A percentile compares a stretch with the other conserved stretches of the same genome.
Evolutionary conservation across 1,140 invertebrate species (phyloP).

Genomic region (Aleiodes sp.): DNA sequence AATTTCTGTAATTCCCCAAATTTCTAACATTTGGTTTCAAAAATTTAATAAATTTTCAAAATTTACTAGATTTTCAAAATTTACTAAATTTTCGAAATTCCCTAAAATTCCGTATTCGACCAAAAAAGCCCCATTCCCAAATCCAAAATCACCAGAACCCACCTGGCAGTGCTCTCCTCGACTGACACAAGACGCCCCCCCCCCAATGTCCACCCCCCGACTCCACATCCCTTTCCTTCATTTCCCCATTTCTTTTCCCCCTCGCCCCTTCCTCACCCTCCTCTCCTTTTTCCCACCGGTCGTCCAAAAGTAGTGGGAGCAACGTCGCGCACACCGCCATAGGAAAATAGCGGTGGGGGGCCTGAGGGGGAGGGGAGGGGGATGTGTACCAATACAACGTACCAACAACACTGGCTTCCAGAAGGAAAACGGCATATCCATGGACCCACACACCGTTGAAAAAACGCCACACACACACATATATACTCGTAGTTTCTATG

Average conservation of each 20-base stretch:
- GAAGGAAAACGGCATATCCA: conserved; percentile 54
- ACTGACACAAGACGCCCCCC: conserved; percentile 60
- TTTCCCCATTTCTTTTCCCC: conserved; percentile 19
- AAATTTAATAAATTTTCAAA: background rate
- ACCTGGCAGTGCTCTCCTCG: conserved; percentile 5
- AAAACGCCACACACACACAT: conserved; percentile 5
- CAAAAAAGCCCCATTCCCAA: too few species aligned
- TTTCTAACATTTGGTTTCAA: background rate
- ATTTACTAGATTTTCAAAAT: background rate
- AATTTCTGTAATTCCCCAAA: too few species aligned
- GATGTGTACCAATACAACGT: background rate
- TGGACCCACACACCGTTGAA: conserved; percentile 51
- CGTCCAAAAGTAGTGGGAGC: too few species aligned
- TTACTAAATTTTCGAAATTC: background rate
- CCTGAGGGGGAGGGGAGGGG: background rate
- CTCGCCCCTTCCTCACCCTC: conserved; percentile 28
- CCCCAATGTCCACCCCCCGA: conserved; percentile 39
- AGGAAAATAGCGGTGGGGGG: background rate
- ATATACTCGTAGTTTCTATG: conserved; percentile 49
- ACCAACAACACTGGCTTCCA: conserved; percentile 14
- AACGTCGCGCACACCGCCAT: too few species aligned
- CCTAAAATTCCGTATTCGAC: background rate
- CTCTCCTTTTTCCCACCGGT: conserved; percentile 46
- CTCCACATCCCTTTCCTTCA: conserved; percentile 29
- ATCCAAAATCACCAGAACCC: background rate